A percentile compares a stretch with the other conserved stretches of the same genome.
Conservation (phyloP, 2,888 invertebrate species). For the Laothoe populi region DNA sequence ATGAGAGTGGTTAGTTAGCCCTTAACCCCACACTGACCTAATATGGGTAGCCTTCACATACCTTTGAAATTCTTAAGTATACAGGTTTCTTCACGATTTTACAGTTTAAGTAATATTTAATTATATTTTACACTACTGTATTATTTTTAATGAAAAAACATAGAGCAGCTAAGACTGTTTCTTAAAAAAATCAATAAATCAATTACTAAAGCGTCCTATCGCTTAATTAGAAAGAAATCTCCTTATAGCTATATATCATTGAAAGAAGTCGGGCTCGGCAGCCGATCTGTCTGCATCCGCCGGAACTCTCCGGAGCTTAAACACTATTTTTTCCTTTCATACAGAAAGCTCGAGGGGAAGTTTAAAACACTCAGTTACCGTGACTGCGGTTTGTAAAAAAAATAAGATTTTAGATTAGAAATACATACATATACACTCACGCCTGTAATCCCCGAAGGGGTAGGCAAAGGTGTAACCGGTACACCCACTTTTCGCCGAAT, state of each 20-base stretch:
- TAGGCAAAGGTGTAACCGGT: no score
- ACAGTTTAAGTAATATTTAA: no score
- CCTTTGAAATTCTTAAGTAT: no score
- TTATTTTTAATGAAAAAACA: no score
- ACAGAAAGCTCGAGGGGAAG: background rate
- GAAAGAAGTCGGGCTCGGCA: background rate
- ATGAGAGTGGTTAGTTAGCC: no score
- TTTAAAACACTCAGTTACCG: constrained; percentile 12
- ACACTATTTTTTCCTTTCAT: background rate
- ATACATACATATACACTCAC: no score
- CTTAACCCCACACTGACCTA: no score
- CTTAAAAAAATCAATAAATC: background rate
- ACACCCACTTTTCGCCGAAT: no score
- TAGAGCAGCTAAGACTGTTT: background rate
- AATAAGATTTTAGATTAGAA: background rate
- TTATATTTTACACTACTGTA: no score
- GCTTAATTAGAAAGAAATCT: constrained; percentile 12
- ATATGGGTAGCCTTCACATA: no score
- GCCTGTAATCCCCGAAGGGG: no score
- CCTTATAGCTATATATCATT: constrained; percentile 6
- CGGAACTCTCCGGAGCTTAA: constrained; percentile 3
- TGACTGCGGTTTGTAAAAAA: background rate
- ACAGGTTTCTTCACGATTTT: no score
- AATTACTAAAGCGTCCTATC: background rate
- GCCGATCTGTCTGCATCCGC: background rate